Evolutionary conservation across 2,888 invertebrate species (phyloP).

Genomic region (Chrysomela aeneicollis): DNA sequence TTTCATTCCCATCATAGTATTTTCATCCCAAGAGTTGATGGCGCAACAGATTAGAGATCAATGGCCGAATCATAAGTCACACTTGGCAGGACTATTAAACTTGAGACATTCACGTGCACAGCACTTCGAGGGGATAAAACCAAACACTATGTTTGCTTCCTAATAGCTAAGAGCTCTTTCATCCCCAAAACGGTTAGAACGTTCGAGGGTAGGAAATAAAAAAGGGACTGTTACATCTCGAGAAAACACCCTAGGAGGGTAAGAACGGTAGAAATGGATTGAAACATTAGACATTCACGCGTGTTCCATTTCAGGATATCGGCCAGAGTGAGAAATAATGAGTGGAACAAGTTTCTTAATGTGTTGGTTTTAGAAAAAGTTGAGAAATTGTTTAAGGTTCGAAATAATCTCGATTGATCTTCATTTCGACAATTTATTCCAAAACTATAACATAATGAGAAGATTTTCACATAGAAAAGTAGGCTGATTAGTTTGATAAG

Average conservation of each 20-base stretch:
- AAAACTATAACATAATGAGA: no score
- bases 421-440: no score
- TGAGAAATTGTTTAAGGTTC: no score
- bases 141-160: constrained; percentile 55
- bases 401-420: no score
- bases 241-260: constrained; percentile 34
- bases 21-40: not conserved
- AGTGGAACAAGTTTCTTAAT: no score
- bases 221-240: constrained; percentile 39
- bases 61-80: constrained; percentile 37
- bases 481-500: no score
- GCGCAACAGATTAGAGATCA: constrained; percentile 34
- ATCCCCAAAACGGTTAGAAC: constrained; percentile 47
- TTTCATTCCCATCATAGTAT: no score
- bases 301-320: constrained; percentile 11
- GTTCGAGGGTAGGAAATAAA: constrained; percentile 28
- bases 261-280: constrained; percentile 39
- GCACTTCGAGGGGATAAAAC: constrained; percentile 49
- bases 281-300: constrained; percentile 39
- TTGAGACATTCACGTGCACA: constrained; percentile 44
- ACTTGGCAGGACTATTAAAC: constrained; percentile 30
- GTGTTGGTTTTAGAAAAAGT: no score
- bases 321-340: no score
- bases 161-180: constrained; percentile 52
- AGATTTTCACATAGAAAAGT: no score